Conservation (phyloP, 92 coral and sea anemone species). For the Diadumene lineata region DNA sequence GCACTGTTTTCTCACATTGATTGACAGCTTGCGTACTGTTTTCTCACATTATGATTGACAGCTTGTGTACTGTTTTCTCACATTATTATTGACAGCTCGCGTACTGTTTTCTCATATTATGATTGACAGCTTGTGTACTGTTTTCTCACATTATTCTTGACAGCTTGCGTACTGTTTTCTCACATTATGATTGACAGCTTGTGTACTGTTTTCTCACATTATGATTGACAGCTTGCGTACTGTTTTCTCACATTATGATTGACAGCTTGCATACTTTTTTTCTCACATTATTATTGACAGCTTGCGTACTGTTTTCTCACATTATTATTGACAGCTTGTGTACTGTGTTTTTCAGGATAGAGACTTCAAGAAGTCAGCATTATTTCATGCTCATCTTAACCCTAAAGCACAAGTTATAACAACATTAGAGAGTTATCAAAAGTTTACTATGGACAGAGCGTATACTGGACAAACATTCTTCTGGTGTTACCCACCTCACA, state of each 20-base stretch:
- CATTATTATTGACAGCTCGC: not conserved
- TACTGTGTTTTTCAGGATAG: conserved; percentile 60
- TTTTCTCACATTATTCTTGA: not conserved
- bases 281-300: conserved; percentile 6
- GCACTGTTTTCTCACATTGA: not conserved
- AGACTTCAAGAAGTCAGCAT: conserved; percentile 95
- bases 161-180: not conserved
- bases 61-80: not conserved
- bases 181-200: not conserved
- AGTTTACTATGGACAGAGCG: conserved; percentile 75
- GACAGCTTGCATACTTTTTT: not conserved
- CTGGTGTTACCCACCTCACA: conserved; percentile 93
- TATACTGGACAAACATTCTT: conserved; percentile 97
- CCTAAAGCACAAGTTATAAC: conserved; percentile 74
- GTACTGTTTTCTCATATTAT: not conserved
- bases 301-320: not conserved
- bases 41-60: not conserved
- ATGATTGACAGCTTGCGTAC: not conserved
- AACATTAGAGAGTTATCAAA: conserved; percentile 77
- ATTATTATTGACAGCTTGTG: not conserved
- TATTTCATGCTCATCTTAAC: conserved; percentile 97
- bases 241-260: not conserved
- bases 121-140: not conserved
- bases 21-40: not conserved
- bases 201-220: not conserved